A percentile compares a stretch with the other conserved stretches of the same genome.
phyloP scores from a whole-genome alignment of 2,113 vertebrate species.

The Typhlomys cinereus region DNA sequence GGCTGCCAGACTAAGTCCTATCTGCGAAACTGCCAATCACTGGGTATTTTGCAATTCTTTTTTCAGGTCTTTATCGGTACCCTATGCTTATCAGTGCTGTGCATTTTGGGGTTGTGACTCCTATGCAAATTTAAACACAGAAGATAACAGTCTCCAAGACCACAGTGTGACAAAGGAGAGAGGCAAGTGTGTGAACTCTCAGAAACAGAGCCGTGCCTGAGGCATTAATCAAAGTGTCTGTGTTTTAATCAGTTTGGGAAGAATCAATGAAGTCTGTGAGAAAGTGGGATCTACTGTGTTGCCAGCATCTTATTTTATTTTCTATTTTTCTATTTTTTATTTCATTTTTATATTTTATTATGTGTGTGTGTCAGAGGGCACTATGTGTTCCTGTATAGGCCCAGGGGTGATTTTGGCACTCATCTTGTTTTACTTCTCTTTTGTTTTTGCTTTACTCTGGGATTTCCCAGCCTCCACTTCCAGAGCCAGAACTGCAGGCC shows the following conservation, averaged over 20 bases:
- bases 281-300: not conserved
- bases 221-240: not conserved
- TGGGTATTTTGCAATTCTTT: slow-evolving; percentile 44
- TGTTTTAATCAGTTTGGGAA: slow-evolving; percentile 24
- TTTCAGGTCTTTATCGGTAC: slow-evolving; percentile 94
- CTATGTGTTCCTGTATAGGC: too few relatives aligned
- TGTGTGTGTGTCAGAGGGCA: too few relatives aligned
- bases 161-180: slow-evolving; percentile 82
- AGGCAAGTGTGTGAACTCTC: slow-evolving; percentile 72
- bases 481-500: too few relatives aligned
- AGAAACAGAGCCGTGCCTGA: not conserved
- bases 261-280: not conserved
- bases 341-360: too few relatives aligned
- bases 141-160: slow-evolving; percentile 85
- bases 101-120: slow-evolving; percentile 95
- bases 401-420: too few relatives aligned
- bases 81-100: slow-evolving; percentile 98
- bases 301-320: not conserved
- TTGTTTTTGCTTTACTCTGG: too few relatives aligned
- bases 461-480: too few relatives aligned
- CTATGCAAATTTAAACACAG: slow-evolving; percentile 82
- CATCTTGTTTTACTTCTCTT: too few relatives aligned
- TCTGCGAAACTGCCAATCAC: slow-evolving; percentile 21
- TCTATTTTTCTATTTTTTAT: too few relatives aligned
- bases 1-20: not conserved